A percentile compares a stretch with the other conserved stretches of the same genome.
Conservation (phyloP, 2,888 invertebrate genomes). For the Proisotoma minuta region DNA sequence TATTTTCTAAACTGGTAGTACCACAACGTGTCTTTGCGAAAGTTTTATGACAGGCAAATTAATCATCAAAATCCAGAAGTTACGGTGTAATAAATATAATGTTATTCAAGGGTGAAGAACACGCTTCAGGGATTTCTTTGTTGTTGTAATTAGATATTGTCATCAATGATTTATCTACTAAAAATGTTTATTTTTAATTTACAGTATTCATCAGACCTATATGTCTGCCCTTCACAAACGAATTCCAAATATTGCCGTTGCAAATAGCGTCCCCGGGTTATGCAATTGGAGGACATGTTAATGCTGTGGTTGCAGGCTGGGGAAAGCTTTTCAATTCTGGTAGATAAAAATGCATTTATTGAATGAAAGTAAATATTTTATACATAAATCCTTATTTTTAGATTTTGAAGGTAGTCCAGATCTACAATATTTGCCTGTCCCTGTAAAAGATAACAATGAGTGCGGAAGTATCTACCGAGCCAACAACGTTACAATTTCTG, state of each 20-base stretch:
- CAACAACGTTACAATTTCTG: slow-evolving; percentile 25
- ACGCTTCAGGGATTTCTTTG: background rate
- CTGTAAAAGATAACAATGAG: slow-evolving; percentile 27
- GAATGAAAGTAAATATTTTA: background rate
- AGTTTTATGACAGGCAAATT: too few species aligned
- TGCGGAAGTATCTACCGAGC: slow-evolving; percentile 31
- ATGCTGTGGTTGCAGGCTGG: slow-evolving; percentile 44
- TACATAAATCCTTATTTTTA: slow-evolving; percentile 1
- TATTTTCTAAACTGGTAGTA: too few species aligned
- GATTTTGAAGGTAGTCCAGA: slow-evolving; percentile 32
- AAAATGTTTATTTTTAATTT: slow-evolving; percentile 3
- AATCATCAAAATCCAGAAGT: background rate
- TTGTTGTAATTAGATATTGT: too few species aligned
- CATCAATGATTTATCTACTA: too few species aligned
- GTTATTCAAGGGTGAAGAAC: background rate
- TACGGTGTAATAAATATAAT: background rate
- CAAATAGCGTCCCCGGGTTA: slow-evolving; percentile 9
- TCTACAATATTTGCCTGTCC: slow-evolving; percentile 37
- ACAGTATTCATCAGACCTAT: slow-evolving; percentile 40
- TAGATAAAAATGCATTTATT: slow-evolving; percentile 22
- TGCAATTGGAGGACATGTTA: slow-evolving; percentile 14
- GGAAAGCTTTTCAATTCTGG: slow-evolving; percentile 44
- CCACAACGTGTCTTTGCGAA: too few species aligned
- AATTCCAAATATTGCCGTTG: slow-evolving; percentile 27
- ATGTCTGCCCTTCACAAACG: slow-evolving; percentile 40